A percentile compares a stretch with the other conserved stretches of the same genome.
Conservation (phyloP, 2,113 vertebrate genomes). For the Coturnix japonica region DNA sequence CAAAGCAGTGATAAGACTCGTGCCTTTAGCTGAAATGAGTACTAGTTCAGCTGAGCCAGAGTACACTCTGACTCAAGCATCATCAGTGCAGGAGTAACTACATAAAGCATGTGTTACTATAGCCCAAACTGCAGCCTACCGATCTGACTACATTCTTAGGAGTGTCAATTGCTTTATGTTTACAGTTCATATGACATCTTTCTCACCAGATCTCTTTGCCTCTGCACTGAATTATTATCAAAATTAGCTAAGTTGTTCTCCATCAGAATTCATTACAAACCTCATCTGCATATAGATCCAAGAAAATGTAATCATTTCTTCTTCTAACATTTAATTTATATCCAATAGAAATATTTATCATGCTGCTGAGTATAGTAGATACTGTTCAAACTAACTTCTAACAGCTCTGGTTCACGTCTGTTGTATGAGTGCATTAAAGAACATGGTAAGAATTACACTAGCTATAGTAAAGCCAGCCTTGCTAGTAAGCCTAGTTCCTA, state of each 20-base stretch:
- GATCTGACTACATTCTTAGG: not conserved
- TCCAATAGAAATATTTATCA: not conserved
- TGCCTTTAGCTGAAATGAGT: not conserved
- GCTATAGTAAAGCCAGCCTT: not conserved
- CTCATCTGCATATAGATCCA: not conserved
- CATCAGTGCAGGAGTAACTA: not conserved
- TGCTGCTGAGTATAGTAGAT: not conserved
- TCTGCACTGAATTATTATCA: not conserved
- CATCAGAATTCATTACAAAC: slow-evolving; percentile 2
- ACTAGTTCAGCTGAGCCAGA: not conserved
- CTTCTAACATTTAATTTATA: slow-evolving; percentile 8
- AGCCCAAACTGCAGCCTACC: not conserved
- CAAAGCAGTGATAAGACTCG: not conserved
- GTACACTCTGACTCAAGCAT: not conserved
- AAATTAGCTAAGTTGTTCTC: not conserved
- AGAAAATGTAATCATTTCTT: not conserved
- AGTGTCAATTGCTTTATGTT: not conserved
- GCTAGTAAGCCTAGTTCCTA: not conserved
- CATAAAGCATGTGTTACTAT: not conserved
- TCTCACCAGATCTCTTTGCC: not conserved
- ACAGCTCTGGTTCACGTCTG: not conserved
- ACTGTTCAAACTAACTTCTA: not conserved
- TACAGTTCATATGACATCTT: not conserved
- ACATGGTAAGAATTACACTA: not conserved
- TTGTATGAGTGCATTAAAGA: not conserved